phyloP scores from a whole-genome alignment of 1,140 invertebrate species.

The Polypedilum pembai region DNA sequence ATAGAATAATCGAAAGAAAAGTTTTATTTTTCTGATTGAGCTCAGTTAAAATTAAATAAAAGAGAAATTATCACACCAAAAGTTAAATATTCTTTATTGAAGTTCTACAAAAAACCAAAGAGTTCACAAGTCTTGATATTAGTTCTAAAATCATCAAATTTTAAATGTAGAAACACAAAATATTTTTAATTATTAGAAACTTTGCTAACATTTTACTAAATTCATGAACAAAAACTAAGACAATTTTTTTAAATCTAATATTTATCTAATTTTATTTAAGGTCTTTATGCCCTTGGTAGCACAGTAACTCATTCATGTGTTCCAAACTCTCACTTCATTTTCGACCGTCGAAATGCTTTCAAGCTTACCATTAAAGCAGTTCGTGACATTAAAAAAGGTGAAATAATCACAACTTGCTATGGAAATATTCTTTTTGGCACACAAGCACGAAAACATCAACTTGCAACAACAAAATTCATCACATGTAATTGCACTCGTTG shows the following conservation, averaged over 20 bases:
- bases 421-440: constrained; percentile 80
- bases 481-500: constrained; percentile 65
- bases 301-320: constrained; percentile 69
- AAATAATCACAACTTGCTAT: constrained; percentile 71
- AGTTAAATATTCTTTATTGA: no score
- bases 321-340: constrained; percentile 63
- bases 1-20: no score
- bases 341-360: constrained; percentile 48
- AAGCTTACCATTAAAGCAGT: constrained; percentile 59
- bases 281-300: constrained; percentile 60
- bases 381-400: constrained; percentile 56
- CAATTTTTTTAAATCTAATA: not conserved
- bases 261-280: constrained; percentile 38
- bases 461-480: constrained; percentile 75
- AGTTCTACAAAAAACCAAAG: no score
- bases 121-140: no score
- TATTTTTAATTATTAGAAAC: no score
- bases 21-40: no score
- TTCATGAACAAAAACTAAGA: not conserved
- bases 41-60: no score
- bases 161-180: no score
- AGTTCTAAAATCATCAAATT: no score
- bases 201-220: not conserved
- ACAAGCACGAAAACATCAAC: constrained; percentile 64
- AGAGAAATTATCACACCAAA: no score